These are phyloP conservation scores for Gymnopithys bicolor DNA, from an alignment of 2,797 vertebrate genomes.

Conservation along the genomic window DNA sequence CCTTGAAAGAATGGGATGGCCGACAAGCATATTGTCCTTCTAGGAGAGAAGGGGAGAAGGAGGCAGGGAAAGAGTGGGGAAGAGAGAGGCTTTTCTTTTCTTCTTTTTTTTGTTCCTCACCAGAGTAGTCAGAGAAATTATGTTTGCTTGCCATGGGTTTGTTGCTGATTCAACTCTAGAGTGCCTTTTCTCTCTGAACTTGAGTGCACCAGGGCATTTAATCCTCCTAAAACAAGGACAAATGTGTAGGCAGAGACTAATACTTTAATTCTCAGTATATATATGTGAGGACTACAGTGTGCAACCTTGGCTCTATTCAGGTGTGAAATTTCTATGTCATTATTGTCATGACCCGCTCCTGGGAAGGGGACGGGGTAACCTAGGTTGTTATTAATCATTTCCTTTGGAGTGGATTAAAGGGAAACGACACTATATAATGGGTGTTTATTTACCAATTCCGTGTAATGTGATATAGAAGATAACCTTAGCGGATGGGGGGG, in stretches of 20 bases:
- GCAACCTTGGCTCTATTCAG: background rate
- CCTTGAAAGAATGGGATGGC: background rate
- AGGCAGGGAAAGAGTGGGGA: accelerated
- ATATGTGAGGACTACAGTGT: accelerated
- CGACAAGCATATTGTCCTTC: background rate
- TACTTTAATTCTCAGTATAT: background rate
- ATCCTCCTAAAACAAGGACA: background rate
- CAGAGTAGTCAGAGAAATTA: background rate
- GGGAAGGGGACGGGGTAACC: no score
- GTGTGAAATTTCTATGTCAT: background rate
- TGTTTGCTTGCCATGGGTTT: background rate
- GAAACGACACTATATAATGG: no score
- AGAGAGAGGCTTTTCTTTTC: background rate
- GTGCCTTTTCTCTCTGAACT: background rate
- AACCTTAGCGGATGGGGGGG: no score
- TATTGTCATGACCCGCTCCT: background rate
- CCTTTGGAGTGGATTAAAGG: no score
- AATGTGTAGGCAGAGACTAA: background rate
- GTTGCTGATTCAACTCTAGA: background rate
- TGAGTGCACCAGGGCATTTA: background rate
- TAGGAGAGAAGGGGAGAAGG: background rate
- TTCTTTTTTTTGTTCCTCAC: accelerated
- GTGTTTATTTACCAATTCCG: no score
- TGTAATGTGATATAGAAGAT: no score
- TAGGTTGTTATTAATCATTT: no score